Conservation (phyloP, 1,140 invertebrate species). For the Helicorthomorpha holstii region DNA sequence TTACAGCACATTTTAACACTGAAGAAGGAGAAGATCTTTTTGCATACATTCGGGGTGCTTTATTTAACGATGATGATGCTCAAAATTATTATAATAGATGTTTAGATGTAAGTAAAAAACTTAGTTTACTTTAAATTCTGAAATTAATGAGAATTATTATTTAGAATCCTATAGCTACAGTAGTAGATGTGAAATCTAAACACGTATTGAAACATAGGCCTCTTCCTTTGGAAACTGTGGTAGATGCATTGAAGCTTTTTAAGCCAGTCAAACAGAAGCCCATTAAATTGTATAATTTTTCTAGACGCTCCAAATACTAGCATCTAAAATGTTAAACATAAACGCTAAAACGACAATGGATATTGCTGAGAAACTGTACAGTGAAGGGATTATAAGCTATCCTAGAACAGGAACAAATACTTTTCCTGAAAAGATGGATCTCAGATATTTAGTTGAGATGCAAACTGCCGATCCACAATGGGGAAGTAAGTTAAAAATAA, state of each 20-base stretch:
- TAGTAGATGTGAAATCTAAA: slow-evolving; percentile 65
- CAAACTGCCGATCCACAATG: slow-evolving; percentile 56
- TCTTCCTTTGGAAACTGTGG: slow-evolving; percentile 83
- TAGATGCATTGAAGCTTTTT: slow-evolving; percentile 39
- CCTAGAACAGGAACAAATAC: slow-evolving; percentile 93
- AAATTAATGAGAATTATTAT: background rate
- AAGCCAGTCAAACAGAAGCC: no score
- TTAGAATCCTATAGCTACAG: slow-evolving; percentile 57
- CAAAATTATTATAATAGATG: slow-evolving; percentile 56
- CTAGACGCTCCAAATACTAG: slow-evolving; percentile 86
- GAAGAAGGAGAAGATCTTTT: slow-evolving; percentile 58
- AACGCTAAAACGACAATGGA: slow-evolving; percentile 94
- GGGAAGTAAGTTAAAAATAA: slow-evolving; percentile 47
- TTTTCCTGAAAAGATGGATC: slow-evolving; percentile 76
- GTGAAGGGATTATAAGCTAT: slow-evolving; percentile 87
- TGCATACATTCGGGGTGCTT: slow-evolving; percentile 63
- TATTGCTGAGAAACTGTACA: slow-evolving; percentile 80
- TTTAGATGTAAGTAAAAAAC: slow-evolving; percentile 24
- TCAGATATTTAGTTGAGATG: slow-evolving; percentile 54
- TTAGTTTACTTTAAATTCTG: background rate
- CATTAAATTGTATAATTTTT: slow-evolving; percentile 8
- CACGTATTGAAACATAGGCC: slow-evolving; percentile 95
- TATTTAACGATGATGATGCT: slow-evolving; percentile 77
- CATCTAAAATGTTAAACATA: slow-evolving; percentile 74
- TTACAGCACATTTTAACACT: slow-evolving; percentile 47